phyloP scores from a whole-genome alignment of 2,888 invertebrate genomes.

The Heliconius aoede region DNA sequence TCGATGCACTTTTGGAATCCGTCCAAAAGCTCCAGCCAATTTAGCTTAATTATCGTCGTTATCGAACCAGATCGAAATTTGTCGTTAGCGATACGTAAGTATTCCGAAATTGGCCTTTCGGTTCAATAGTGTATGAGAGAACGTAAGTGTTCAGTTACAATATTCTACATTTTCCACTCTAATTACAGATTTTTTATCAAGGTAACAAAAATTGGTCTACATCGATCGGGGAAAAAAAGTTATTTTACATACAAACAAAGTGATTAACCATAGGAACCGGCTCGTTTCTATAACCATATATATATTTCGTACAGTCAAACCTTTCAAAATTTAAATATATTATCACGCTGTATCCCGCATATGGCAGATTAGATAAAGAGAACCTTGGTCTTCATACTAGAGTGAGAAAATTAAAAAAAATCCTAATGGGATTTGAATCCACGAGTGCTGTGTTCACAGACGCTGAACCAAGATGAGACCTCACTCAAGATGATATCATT shows the following conservation, averaged over 20 bases:
- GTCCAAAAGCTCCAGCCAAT: neutral
- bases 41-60: neutral
- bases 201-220: too few species aligned
- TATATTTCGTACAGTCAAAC: too few species aligned
- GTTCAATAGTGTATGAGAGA: neutral
- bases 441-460: neutral
- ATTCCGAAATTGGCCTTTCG: neutral
- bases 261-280: too few species aligned
- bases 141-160: neutral
- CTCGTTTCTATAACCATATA: too few species aligned
- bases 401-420: neutral
- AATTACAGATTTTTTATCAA: too few species aligned
- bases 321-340: too few species aligned
- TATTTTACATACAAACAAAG: too few species aligned
- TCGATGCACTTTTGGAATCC: neutral
- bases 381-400: neutral
- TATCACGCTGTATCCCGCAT: too few species aligned
- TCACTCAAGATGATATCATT: neutral
- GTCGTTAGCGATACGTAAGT: neutral
- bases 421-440: neutral
- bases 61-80: neutral
- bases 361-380: neutral
- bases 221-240: too few species aligned
- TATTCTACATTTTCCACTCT: neutral
- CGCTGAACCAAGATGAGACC: neutral